Conservation (phyloP, 2,113 vertebrate species). For the Glaucidium brasilianum region DNA sequence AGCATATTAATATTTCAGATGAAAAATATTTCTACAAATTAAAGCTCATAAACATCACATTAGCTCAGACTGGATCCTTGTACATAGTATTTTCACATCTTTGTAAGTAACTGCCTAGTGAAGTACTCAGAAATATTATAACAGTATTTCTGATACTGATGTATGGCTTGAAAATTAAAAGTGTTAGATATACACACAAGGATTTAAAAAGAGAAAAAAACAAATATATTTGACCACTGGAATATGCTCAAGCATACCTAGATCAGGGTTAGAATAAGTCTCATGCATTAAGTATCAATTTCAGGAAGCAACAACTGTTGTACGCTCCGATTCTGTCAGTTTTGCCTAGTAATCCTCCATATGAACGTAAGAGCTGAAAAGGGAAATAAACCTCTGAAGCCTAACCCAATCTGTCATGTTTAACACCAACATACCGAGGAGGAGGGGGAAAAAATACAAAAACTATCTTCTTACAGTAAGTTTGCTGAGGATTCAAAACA, state of each 20-base stretch:
- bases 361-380: not conserved
- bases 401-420: not conserved
- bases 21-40: not conserved
- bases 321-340: not conserved
- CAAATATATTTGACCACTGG: not conserved
- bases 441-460: not conserved
- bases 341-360: not conserved
- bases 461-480: not conserved
- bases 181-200: not conserved
- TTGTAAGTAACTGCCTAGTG: not conserved
- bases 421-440: not conserved
- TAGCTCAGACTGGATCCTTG: not conserved
- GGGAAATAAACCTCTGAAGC: not conserved
- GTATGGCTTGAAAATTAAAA: not conserved
- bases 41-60: not conserved
- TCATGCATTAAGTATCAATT: not conserved
- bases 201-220: not conserved
- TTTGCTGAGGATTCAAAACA: not conserved
- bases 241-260: not conserved
- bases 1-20: not conserved
- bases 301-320: not conserved
- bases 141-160: not conserved
- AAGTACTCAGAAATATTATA: not conserved
- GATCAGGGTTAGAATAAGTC: not conserved
- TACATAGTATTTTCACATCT: not conserved